phyloP scores from a whole-genome alignment of 2,797 vertebrate genomes.

The Betta splendens region DNA sequence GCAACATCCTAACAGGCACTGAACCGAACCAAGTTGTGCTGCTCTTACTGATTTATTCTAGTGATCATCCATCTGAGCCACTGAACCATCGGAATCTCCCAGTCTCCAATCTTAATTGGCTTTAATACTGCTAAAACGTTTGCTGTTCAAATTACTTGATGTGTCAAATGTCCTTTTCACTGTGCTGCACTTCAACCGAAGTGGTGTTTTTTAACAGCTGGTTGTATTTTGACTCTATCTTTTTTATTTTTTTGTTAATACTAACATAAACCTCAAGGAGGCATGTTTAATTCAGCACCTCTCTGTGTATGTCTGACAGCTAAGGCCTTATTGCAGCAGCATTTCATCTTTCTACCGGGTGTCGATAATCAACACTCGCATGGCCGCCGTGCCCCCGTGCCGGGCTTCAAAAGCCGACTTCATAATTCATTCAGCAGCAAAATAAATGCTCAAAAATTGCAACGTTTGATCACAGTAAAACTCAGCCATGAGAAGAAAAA shows the following conservation, averaged over 20 bases:
- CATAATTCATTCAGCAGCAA: slow-evolving; percentile 65
- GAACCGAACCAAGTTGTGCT: slow-evolving; percentile 45
- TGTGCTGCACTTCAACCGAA: slow-evolving; percentile 30
- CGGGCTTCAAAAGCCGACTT: slow-evolving; percentile 52
- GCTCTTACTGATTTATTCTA: slow-evolving; percentile 36
- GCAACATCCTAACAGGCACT: slow-evolving; percentile 62
- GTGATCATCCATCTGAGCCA: slow-evolving; percentile 35
- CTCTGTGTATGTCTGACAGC: slow-evolving; percentile 39
- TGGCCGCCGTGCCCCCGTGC: slow-evolving; percentile 34
- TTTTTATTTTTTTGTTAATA: slow-evolving; percentile 27
- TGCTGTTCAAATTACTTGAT: slow-evolving; percentile 18
- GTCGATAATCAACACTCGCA: slow-evolving; percentile 42
- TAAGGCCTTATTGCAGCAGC: slow-evolving; percentile 65
- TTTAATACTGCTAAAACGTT: slow-evolving; percentile 26
- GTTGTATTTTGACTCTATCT: slow-evolving; percentile 17
- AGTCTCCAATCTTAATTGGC: slow-evolving; percentile 24
- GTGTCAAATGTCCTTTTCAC: slow-evolving; percentile 18
- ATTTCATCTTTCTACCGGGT: slow-evolving; percentile 45
- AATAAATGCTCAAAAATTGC: slow-evolving; percentile 71
- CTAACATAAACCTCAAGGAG: slow-evolving; percentile 45
- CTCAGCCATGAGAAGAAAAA: slow-evolving; percentile 76
- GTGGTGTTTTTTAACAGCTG: neutral
- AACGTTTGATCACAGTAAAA: slow-evolving; percentile 80
- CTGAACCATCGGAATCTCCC: slow-evolving; percentile 21
- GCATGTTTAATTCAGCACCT: slow-evolving; percentile 59